phyloP scores from a whole-genome alignment of 2,113 vertebrate species.

The Hydropotes inermis region DNA sequence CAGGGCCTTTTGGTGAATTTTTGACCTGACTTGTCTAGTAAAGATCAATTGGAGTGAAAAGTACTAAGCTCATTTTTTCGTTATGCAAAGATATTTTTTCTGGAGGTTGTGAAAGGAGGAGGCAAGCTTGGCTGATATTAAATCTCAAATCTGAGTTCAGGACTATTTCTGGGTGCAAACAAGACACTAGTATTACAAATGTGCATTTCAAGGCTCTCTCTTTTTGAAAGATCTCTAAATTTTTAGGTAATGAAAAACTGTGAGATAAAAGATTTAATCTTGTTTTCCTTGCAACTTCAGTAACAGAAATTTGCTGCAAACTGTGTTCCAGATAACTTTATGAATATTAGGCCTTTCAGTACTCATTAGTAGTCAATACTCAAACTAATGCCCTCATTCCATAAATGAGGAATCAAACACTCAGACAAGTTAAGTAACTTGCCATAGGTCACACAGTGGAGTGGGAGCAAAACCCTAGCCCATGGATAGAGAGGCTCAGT shows the following conservation, averaged over 20 bases:
- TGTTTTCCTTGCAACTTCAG: background rate
- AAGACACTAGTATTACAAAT: background rate
- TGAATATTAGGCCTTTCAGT: background rate
- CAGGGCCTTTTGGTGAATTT: background rate
- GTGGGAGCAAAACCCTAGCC: background rate
- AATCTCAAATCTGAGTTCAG: background rate
- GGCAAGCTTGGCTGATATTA: background rate
- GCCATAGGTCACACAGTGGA: background rate
- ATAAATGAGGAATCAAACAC: background rate
- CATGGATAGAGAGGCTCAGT: background rate
- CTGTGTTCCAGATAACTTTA: background rate
- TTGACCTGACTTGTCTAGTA: background rate
- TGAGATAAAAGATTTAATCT: background rate
- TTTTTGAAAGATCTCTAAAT: background rate
- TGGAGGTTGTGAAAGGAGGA: background rate
- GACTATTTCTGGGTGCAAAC: background rate
- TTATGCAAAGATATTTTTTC: background rate
- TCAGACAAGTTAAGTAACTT: background rate
- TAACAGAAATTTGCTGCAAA: background rate
- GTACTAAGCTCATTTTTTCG: background rate
- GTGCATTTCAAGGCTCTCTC: background rate
- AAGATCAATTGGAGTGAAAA: background rate
- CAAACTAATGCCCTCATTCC: background rate
- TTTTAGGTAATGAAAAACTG: background rate
- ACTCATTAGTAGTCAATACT: background rate